Base-by-base conservation (phyloP, 2,797 vertebrate species). In the Thalassophryne amazonica region DNA sequence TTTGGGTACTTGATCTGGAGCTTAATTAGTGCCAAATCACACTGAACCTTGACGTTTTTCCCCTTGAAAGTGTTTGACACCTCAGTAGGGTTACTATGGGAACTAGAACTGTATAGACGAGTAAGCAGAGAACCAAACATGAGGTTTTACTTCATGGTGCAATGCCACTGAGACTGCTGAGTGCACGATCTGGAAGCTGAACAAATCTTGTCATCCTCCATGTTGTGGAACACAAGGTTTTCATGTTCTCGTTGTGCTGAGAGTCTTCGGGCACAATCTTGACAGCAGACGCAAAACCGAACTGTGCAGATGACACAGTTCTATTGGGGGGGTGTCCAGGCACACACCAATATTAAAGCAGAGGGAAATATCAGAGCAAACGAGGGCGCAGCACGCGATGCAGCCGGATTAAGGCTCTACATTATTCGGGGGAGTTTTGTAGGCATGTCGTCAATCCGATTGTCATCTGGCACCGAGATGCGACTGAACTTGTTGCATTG, bases 71-170 rank as follows among this genome's bases (percentile, higher is more conserved):
- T 46, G 42, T 76, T 60, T 72, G 54, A 81, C 60, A 60, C 69
- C 48, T 60, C 41, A 47, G 54, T 66, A 49, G 54, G 59, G 71
- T 74, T 54, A 58, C 64, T 49, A 36, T 71, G 69, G 77, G 69
- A 82, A 74, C 62, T 61, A 76, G 69, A 79, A 71, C 69, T 48
- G 49, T 66, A 58, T 28, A 51, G 58, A 73, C 54, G 46, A 56
- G 61, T 62, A 15, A 75, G 61, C 67, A 33, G 43, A 45, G 60
- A 69, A 47, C 16, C 53, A 52, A 70, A 57, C 50, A 12, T n/a
- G 29, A 46, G 38, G 53, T 51, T 25, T 46, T 13, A 13, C 24
- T 10, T 35, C 47, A 48, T 36, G 35, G 52, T 33, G 20, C 12
- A 24, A 52, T 49, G 22, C 27, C 27, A 31, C 43, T 37, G 33